These are phyloP conservation scores for Prochilodus magdalenae DNA, from an alignment of 2,113 vertebrate species.

Conservation along the genomic window DNA sequence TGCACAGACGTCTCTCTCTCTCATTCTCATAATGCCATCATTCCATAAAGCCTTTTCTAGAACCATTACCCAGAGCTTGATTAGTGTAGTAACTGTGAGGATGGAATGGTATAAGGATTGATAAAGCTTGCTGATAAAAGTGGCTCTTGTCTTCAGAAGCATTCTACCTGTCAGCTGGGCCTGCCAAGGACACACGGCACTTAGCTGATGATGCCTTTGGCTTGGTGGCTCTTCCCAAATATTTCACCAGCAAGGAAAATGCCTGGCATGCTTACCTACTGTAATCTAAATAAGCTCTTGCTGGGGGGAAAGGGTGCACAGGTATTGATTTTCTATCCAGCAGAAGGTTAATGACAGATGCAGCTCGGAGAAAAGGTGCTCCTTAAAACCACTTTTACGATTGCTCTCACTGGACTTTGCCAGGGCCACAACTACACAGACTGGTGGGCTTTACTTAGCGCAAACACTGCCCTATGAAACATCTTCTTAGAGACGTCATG, in stretches of 20 bases:
- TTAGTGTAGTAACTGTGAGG: slow-evolving; percentile 49
- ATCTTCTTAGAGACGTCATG: background rate
- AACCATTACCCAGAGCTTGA: slow-evolving; percentile 35
- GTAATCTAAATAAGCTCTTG: slow-evolving; percentile 63
- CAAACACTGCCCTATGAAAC: background rate
- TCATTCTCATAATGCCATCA: background rate
- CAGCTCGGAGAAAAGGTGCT: slow-evolving; percentile 52
- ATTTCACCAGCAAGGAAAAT: slow-evolving; percentile 54
- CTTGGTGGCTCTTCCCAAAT: slow-evolving; percentile 59
- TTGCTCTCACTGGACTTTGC: slow-evolving; percentile 14
- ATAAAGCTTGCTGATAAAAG: slow-evolving; percentile 38
- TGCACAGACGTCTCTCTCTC: background rate
- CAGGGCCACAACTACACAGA: slow-evolving; percentile 50
- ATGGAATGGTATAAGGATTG: slow-evolving; percentile 47
- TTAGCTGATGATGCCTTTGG: slow-evolving; percentile 70
- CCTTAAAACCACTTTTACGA: slow-evolving; percentile 63
- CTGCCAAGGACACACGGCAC: slow-evolving; percentile 71
- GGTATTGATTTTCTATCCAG: slow-evolving; percentile 70
- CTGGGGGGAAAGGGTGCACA: slow-evolving; percentile 44
- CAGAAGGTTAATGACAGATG: slow-evolving; percentile 73
- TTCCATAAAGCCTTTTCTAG: slow-evolving; percentile 9
- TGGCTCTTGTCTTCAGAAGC: slow-evolving; percentile 55
- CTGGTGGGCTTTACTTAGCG: background rate
- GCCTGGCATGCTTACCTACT: slow-evolving; percentile 55
- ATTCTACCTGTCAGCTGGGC: slow-evolving; percentile 57